Evolutionary conservation across 2,113 vertebrate species (phyloP), one percentile per base, ranked within the genome.

Genomic region (Hoplias malabaricus): DNA sequence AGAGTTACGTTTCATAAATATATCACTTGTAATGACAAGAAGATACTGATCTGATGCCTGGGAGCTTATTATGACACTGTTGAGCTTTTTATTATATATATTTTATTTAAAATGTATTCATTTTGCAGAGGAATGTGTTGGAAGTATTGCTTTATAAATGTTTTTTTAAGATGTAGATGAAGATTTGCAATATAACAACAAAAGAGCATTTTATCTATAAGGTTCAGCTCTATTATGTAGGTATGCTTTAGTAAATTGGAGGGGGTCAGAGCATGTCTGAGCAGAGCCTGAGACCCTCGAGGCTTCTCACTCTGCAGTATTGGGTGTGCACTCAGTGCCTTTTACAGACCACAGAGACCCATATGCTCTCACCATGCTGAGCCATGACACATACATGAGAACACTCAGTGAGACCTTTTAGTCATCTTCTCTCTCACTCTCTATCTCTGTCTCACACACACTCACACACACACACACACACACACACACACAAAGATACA

Each of bases 261-360:
- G 84, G 87, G 80, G 81, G 85, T 87, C 84, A 83, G 82, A 88
- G 82, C 90, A 80, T 90, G 90, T 84, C 87, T 88, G 88, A 88
- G 86, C 88, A 90, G 70, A 82, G 88, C 86, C 75, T 65, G 2
- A 80, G 83, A 81, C 84, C 62, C 80, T 80, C 77, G 25, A 54
- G 79, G 59, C 69, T 73, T 40, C 53, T 53, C 57, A 10, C 56
- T 80, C 74, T 46, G 29, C 23, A 23, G 59, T 34, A 43, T 36
- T 77, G 69, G 59, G 40, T 84, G 75, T 79, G 81, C 75, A 84
- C 61, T 53, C n/a, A 27, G 68, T 27, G 29, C 59, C 34, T 36
- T 42, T 65, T 29, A 77, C 56, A 74, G 69, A 33, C 57, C 53
- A 84, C 72, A 75, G 71, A 62, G 62, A 25, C 27, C 16, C 48